A percentile compares a stretch with the other conserved stretches of the same genome.
phyloP scores from a whole-genome alignment of 1,140 invertebrate genomes.

The Galendromus occidentalis region DNA sequence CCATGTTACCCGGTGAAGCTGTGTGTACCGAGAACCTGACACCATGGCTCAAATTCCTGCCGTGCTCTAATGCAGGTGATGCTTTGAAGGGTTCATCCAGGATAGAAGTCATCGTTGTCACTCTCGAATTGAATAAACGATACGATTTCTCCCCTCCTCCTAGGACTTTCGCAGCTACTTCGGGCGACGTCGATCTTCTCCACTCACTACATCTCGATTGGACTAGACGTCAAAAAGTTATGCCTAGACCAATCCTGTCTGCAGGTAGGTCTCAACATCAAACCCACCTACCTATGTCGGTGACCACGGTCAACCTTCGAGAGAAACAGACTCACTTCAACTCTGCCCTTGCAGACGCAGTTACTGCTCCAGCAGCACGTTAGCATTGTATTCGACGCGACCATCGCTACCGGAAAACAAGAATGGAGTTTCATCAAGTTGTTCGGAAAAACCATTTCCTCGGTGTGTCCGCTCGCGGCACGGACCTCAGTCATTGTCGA shows the following conservation, averaged over 20 bases:
- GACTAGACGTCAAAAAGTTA: slow-evolving; percentile 26
- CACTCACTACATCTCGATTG: slow-evolving; percentile 27
- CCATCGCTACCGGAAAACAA: slow-evolving; percentile 33
- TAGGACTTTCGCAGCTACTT: slow-evolving; percentile 26
- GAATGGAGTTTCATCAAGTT: slow-evolving; percentile 67
- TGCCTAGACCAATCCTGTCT: slow-evolving; percentile 23
- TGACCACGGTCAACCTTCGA: not conserved
- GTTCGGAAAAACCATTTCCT: slow-evolving; percentile 58
- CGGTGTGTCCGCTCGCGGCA: slow-evolving; percentile 52
- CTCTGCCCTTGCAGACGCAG: not conserved
- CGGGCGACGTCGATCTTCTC: slow-evolving; percentile 29
- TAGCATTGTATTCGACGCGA: slow-evolving; percentile 5
- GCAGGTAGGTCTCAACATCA: slow-evolving; percentile 20
- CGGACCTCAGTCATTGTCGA: slow-evolving; percentile 63
- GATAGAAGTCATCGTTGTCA: too few species aligned
- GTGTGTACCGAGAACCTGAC: slow-evolving; percentile 97
- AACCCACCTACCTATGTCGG: not conserved
- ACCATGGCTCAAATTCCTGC: slow-evolving; percentile 88
- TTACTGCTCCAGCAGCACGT: slow-evolving; percentile 12
- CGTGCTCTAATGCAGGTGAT: slow-evolving; percentile 37
- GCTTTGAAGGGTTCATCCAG: too few species aligned
- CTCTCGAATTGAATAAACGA: too few species aligned
- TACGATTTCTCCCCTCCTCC: slow-evolving; percentile 17
- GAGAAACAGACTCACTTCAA: not conserved
- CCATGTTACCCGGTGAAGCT: slow-evolving; percentile 74